Evolutionary conservation across 2,113 vertebrate genomes (phyloP).

Genomic region (Rhadina sibilatrix): DNA sequence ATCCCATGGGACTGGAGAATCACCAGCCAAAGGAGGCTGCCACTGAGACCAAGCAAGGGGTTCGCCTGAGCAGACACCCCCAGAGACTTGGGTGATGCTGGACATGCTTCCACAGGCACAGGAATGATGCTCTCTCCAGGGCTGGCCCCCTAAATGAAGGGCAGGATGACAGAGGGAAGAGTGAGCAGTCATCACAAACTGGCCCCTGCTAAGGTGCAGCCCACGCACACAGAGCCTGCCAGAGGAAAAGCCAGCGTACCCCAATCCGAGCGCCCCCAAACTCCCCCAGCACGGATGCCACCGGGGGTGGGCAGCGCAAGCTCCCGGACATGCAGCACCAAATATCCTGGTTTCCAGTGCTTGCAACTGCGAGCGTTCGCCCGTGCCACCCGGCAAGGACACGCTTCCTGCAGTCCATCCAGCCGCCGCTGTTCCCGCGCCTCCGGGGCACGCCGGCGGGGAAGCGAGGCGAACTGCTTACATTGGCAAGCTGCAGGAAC

Average conservation of each 20-base stretch:
- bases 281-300: not conserved
- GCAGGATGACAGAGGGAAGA: not conserved
- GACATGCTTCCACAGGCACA: accelerated
- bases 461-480: not conserved
- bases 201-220: not conserved
- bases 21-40: not conserved
- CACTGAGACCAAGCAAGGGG: not conserved
- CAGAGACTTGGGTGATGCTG: not conserved
- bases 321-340: accelerated
- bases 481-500: not conserved
- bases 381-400: not conserved
- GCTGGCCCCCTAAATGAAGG: accelerated
- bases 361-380: accelerated
- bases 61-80: accelerated
- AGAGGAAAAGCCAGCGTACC: not conserved
- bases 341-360: accelerated
- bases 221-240: not conserved
- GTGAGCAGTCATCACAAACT: accelerated
- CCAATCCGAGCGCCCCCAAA: accelerated
- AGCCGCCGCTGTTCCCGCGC: not conserved
- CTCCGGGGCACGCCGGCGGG: not conserved
- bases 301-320: not conserved
- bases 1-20: accelerated
- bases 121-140: accelerated
- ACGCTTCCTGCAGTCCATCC: accelerated